A percentile compares a stretch with the other conserved stretches of the same genome.
phyloP scores from a whole-genome alignment of 2,888 invertebrate genomes.

The Lumbricus terrestris region DNA sequence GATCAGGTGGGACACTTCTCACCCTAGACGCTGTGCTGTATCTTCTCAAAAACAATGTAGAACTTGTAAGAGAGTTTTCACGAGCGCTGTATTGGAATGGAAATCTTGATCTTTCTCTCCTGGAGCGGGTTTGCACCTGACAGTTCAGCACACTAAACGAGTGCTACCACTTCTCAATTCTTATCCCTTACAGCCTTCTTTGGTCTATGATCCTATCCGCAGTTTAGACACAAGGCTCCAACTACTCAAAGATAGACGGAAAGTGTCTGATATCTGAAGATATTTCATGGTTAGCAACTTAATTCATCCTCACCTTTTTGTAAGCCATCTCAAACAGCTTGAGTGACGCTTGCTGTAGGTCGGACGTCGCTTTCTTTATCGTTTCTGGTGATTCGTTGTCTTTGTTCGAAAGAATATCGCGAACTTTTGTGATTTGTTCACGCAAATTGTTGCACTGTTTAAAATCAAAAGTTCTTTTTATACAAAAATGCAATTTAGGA shows the following conservation, averaged over 20 bases:
- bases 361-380: constrained; percentile 79
- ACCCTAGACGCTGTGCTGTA: no score
- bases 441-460: constrained; percentile 82
- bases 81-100: no score
- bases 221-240: not conserved
- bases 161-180: no score
- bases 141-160: no score
- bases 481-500: not conserved
- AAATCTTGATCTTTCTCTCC: no score
- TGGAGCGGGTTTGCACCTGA: no score
- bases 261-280: not conserved
- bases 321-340: constrained; percentile 99
- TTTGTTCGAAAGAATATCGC: constrained; percentile 82
- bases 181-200: no score
- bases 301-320: constrained; percentile 83
- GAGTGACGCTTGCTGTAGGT: constrained; percentile 90
- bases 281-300: not conserved
- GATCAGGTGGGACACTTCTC: no score
- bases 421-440: constrained; percentile 78
- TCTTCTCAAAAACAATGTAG: no score
- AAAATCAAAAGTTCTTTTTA: not conserved
- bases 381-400: constrained; percentile 86
- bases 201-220: no score
- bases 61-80: no score
- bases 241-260: not conserved